Evolutionary conservation across 2,888 invertebrate species (phyloP).

Genomic region (Corythucha ciliata): DNA sequence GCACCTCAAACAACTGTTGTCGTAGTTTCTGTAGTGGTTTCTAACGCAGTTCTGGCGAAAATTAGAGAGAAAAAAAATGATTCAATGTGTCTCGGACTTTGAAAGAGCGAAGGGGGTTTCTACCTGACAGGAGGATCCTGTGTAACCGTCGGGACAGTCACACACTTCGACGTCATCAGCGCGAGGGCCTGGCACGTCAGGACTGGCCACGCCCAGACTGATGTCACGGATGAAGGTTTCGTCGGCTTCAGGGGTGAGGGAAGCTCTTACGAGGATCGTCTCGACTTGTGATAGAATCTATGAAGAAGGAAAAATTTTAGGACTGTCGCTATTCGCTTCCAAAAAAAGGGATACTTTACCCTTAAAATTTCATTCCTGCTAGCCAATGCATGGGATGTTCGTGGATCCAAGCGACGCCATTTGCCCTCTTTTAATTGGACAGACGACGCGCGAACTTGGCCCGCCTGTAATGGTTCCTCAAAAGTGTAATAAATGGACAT

Average conservation of each 20-base stretch:
- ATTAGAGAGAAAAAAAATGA: conserved; percentile 24
- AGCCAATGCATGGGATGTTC: conserved; percentile 48
- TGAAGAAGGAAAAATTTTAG: neutral
- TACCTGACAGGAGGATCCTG: conserved; percentile 74
- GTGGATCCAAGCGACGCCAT: conserved; percentile 52
- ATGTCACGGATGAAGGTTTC: conserved; percentile 70
- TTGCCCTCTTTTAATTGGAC: conserved; percentile 44
- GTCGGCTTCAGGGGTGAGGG: conserved; percentile 54
- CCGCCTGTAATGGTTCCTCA: conserved; percentile 17
- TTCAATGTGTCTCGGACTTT: conserved; percentile 36
- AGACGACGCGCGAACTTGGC: neutral
- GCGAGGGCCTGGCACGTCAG: conserved; percentile 44
- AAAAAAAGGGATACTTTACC: conserved; percentile 14
- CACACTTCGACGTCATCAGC: conserved; percentile 80
- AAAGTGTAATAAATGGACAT: conserved; percentile 49
- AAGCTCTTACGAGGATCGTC: conserved; percentile 72
- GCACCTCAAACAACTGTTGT: conserved; percentile 56
- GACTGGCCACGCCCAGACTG: conserved; percentile 59
- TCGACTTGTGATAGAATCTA: conserved; percentile 71
- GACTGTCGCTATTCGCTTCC: neutral
- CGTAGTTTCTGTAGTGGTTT: conserved; percentile 60
- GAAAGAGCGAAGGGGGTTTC: conserved; percentile 8
- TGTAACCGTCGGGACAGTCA: conserved; percentile 69
- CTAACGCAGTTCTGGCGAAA: conserved; percentile 53
- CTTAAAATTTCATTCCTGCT: conserved; percentile 73